phyloP scores from a whole-genome alignment of 1,140 invertebrate genomes.

The Papilio helenus region DNA sequence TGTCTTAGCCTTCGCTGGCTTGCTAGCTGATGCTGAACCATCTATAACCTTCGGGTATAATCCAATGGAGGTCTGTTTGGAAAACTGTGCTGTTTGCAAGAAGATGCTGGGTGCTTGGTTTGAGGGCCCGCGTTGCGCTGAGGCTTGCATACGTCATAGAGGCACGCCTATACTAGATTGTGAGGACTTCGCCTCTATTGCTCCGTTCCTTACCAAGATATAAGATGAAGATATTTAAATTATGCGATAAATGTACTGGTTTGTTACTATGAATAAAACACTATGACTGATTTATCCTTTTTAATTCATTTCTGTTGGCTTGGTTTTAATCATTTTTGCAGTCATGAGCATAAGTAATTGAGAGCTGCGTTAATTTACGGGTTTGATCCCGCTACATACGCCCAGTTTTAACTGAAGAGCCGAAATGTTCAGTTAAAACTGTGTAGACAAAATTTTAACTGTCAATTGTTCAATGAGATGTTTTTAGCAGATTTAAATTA shows the following conservation, averaged over 20 bases:
- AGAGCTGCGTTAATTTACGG: too few species aligned
- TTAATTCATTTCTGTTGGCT: neutral
- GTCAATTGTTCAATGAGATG: too few species aligned
- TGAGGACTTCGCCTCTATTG: slow-evolving; percentile 16
- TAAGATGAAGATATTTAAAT: neutral
- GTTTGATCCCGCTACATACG: too few species aligned
- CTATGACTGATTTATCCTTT: neutral
- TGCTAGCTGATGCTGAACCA: neutral
- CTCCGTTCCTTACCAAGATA: slow-evolving; percentile 19
- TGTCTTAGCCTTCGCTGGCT: neutral
- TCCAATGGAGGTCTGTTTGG: slow-evolving; percentile 6
- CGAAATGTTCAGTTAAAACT: too few species aligned
- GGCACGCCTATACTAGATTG: slow-evolving; percentile 8
- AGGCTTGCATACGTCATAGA: slow-evolving; percentile 17
- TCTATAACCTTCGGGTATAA: neutral
- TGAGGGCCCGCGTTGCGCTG: slow-evolving; percentile 7
- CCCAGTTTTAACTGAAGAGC: too few species aligned
- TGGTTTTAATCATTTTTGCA: too few species aligned
- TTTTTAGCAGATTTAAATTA: too few species aligned
- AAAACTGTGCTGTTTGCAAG: slow-evolving; percentile 26
- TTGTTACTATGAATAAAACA: neutral
- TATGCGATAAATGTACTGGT: too few species aligned
- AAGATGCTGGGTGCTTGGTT: slow-evolving; percentile 23
- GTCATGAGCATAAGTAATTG: too few species aligned
- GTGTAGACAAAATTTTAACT: too few species aligned